phyloP scores from a whole-genome alignment of 2,113 vertebrate genomes.

The Brienomyrus brachyistius region DNA sequence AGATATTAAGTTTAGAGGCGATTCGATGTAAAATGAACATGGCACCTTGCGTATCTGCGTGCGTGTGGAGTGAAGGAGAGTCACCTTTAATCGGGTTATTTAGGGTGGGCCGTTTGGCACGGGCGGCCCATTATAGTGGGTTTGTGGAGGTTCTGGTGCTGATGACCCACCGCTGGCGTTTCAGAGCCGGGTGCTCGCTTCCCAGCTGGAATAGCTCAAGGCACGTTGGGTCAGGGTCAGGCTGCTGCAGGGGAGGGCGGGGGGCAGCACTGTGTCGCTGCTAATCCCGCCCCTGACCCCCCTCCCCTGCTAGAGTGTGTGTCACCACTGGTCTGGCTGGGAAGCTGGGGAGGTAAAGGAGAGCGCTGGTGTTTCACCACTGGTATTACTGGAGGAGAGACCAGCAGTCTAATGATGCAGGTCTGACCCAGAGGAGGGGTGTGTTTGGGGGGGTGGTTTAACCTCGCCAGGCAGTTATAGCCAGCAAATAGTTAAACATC shows the following conservation, averaged over 20 bases:
- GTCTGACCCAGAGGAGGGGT: neutral
- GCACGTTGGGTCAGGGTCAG: neutral
- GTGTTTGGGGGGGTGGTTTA: neutral
- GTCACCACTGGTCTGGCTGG: neutral
- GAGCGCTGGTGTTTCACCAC: neutral
- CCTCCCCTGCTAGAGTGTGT: neutral
- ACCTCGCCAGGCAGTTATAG: neutral
- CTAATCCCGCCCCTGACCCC: neutral
- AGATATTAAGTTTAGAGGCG: neutral
- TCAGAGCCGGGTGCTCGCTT: neutral
- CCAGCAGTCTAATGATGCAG: neutral
- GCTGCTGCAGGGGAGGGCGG: no score
- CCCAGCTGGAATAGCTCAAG: constrained; percentile 5
- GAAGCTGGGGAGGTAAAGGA: neutral
- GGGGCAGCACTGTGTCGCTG: neutral
- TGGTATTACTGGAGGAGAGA: neutral
- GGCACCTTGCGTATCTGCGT: neutral
- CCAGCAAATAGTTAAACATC: constrained; percentile 18
- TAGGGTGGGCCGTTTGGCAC: neutral
- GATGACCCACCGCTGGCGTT: neutral
- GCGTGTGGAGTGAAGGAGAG: neutral
- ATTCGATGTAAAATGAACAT: neutral
- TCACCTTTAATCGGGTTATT: neutral
- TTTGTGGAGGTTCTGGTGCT: neutral
- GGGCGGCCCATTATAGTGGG: neutral